phyloP scores from a whole-genome alignment of 2,797 vertebrate species.

The Mallotus villosus region DNA sequence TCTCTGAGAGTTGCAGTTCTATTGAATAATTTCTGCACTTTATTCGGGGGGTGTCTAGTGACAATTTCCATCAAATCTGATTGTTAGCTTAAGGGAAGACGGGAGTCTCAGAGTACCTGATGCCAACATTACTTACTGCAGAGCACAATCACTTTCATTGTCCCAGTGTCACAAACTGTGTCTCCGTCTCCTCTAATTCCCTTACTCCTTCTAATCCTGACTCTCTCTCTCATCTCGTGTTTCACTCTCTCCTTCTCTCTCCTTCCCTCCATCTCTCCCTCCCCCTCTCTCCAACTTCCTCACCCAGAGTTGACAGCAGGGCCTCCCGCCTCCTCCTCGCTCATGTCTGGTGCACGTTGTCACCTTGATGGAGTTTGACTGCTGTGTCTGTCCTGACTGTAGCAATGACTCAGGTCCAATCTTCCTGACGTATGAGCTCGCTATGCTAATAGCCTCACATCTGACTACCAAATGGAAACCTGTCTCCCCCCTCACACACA shows the following conservation, averaged over 20 bases:
- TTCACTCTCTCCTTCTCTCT: constrained; percentile 31
- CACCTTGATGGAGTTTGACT: constrained; percentile 68
- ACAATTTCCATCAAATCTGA: too few relatives aligned
- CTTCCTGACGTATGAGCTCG: constrained; percentile 66
- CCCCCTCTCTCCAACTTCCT: background rate
- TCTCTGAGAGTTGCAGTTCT: too few relatives aligned
- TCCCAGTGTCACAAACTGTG: background rate
- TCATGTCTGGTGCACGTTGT: constrained; percentile 27
- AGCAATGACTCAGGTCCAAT: constrained; percentile 68
- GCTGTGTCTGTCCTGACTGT: constrained; percentile 55
- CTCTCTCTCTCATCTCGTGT: constrained; percentile 23
- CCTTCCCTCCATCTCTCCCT: background rate
- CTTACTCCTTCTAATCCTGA: background rate
- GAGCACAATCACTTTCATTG: background rate
- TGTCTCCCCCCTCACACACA: background rate
- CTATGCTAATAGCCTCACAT: constrained; percentile 68
- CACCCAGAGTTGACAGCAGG: background rate
- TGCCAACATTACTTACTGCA: background rate
- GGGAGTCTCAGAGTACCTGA: constrained; percentile 6
- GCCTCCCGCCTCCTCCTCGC: constrained; percentile 14
- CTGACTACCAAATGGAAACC: constrained; percentile 66
- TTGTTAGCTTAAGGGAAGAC: too few relatives aligned
- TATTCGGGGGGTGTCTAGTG: too few relatives aligned
- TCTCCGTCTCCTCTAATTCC: too few relatives aligned
- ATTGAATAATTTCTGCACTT: too few relatives aligned